Conservation (phyloP, 2,797 vertebrate species). For the Pseudochirops corinnae region DNA sequence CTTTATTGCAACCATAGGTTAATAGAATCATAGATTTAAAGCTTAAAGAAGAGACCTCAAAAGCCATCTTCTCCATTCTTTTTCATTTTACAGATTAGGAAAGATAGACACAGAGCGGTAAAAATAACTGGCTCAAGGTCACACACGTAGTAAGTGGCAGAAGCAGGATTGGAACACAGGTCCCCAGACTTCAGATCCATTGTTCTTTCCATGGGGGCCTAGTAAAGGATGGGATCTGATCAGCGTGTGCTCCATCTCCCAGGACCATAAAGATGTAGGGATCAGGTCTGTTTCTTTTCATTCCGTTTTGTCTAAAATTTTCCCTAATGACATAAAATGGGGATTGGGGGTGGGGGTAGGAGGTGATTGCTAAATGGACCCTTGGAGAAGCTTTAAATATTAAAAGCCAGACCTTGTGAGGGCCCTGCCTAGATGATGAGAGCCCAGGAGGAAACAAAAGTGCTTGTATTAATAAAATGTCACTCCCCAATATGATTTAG, state of each 20-base stretch:
- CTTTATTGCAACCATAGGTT: not conserved
- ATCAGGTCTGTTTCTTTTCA: constrained; percentile 29
- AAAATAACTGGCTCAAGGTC: not conserved
- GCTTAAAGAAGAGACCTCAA: not conserved
- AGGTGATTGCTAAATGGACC: constrained; percentile 25
- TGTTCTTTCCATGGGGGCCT: not conserved
- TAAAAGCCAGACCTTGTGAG: constrained; percentile 50
- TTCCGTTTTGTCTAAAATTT: constrained; percentile 31
- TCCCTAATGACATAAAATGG: constrained; percentile 27
- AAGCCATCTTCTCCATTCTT: not conserved
- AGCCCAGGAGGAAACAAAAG: constrained; percentile 74
- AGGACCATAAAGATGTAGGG: not conserved
- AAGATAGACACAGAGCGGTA: not conserved
- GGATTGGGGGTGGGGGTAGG: not conserved
- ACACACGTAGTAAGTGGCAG: not conserved
- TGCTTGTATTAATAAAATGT: constrained; percentile 82
- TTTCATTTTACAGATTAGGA: not conserved
- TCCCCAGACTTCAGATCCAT: not conserved
- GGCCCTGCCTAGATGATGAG: constrained; percentile 67
- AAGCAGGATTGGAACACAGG: not conserved
- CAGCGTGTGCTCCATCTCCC: not conserved
- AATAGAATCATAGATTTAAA: not conserved
- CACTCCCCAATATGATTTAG: constrained; percentile 80
- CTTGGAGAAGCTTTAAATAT: constrained; percentile 61
- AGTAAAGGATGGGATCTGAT: not conserved